Evolutionary conservation across 2,113 vertebrate genomes (phyloP), one percentile per base, ranked within the genome.

Genomic region (Urocitellus parryii): DNA sequence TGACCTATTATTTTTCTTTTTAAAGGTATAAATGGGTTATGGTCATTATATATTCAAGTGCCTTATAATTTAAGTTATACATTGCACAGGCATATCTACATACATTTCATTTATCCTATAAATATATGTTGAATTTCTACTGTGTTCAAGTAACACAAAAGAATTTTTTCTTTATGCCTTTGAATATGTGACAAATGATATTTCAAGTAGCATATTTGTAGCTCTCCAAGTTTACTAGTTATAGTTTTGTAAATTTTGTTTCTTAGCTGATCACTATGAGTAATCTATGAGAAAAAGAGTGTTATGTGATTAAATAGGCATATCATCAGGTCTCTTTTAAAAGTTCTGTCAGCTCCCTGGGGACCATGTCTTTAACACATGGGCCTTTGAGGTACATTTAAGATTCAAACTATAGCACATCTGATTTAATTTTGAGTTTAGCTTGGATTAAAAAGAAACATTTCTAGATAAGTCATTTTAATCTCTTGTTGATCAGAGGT

Each of bases 391-490:
- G 25, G 27, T 65, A 29, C 27, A 58, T 58, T 58, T 58, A 58
- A 58, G 18, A 58, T 58, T 24, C 39, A 76, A 24, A 37, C 37
- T 84, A 79, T 10, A 61, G 5, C 73, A 77, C 32, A 91, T 61
- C 32, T 81, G 39, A 74, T 90, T 80, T 90, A 72, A 90, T 96
- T 89, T 78, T 80, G 80, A 74, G 27, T 86, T 85, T 90, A 90
- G 3, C 25, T 42, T 93, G 45, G 13, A 18, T 85, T 93, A 58
- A 93, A 80, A 80, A 56, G 65, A 81, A 87, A 72, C 42, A 65
- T 83, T 68, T 24, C 34, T 37, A 77, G 34, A n/a, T 39, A 95
- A 88, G 27, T 88, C 61, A 34, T 92, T 92, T 88, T 95, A 42
- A 76, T 88, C 5, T 92, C 32, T 83, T 89, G 61, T 74, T 88